Percentiles rank a stretch among this genome's conserved stretches.
Evolutionary conservation across 2,113 vertebrate genomes (phyloP).

Genomic region (Rhodinocichla rosea): DNA sequence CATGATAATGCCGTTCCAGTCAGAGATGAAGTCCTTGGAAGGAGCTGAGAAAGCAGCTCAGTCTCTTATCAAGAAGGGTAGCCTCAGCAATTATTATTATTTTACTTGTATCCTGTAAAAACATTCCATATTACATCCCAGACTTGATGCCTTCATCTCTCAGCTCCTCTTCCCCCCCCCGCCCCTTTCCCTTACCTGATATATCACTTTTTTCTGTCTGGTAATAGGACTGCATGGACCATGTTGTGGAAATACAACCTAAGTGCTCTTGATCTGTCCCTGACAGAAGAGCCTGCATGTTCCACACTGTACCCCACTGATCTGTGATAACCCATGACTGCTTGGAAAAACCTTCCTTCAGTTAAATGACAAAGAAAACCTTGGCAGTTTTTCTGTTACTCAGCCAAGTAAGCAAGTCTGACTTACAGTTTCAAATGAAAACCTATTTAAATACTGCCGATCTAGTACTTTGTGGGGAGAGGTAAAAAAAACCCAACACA

Average conservation of each 20-base stretch:
- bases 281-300: neutral
- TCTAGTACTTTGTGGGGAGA: neutral
- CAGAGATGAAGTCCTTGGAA: neutral
- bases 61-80: neutral
- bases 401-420: neutral
- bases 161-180: neutral
- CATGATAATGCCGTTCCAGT: neutral
- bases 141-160: neutral
- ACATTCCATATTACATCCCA: neutral
- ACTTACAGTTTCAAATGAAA: neutral
- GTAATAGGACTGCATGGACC: neutral
- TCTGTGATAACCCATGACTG: neutral
- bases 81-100: neutral
- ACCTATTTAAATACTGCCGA: neutral
- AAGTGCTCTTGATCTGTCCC: neutral
- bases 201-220: neutral
- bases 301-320: neutral
- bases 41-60: neutral
- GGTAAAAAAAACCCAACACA: neutral
- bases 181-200: neutral
- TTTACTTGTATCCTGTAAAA: neutral
- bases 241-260: neutral
- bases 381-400: neutral
- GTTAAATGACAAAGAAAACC: neutral
- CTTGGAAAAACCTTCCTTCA: neutral